Percentiles rank a stretch among this genome's conserved stretches.
These are phyloP conservation scores for Corythoichthys intestinalis DNA, from an alignment of 2,113 vertebrate genomes.

Conservation along the genomic window DNA sequence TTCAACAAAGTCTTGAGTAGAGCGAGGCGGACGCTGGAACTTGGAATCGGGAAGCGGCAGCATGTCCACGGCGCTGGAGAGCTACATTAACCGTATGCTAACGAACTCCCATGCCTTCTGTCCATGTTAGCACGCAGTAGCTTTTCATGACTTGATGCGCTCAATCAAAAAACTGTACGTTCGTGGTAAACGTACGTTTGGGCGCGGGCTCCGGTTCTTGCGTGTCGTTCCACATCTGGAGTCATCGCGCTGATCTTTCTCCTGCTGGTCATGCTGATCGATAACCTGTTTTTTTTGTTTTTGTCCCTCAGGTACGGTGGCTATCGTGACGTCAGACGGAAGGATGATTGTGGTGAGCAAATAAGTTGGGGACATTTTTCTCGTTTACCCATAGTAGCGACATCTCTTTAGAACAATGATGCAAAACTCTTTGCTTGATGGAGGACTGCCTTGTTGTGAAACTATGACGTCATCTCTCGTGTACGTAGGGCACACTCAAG, in stretches of 20 bases:
- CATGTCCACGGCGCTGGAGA: conserved; percentile 78
- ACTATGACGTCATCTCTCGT: neutral
- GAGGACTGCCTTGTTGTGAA: neutral
- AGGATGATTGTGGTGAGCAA: conserved; percentile 93
- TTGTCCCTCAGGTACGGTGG: conserved; percentile 82
- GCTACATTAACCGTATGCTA: conserved; percentile 80
- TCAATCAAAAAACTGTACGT: neutral
- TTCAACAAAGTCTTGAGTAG: neutral
- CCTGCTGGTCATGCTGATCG: neutral
- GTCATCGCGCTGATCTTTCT: neutral
- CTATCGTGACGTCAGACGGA: conserved; percentile 94
- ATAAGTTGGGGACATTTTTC: too few species aligned
- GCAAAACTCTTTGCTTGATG: too few species aligned
- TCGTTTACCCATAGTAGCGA: too few species aligned
- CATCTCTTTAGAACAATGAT: too few species aligned
- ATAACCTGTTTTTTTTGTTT: too few species aligned
- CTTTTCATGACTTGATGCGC: neutral
- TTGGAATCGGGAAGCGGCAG: conserved; percentile 1
- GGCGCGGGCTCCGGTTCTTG: too few species aligned
- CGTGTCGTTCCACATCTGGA: neutral
- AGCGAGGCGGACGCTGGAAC: neutral
- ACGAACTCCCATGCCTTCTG: conserved; percentile 22
- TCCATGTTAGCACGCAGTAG: neutral
- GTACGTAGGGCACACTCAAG: conserved; percentile 88
- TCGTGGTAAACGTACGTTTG: neutral